Base-by-base conservation (phyloP, 2,113 vertebrate genomes). In the Okapia johnstoni region DNA sequence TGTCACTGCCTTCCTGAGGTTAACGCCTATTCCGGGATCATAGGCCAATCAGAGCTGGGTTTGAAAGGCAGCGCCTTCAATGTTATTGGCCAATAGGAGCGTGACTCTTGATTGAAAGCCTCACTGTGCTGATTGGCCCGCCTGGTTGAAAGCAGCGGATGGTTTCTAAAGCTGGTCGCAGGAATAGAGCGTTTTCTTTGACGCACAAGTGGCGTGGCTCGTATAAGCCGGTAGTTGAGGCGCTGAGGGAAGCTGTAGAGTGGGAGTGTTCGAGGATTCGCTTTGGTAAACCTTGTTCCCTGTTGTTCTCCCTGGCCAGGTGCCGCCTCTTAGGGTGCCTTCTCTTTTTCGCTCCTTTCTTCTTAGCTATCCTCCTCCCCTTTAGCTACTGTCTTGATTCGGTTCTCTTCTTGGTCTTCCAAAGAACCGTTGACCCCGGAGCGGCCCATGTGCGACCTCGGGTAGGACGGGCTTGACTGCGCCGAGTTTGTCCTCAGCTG, bases 231-330 rank as follows among this genome's bases (percentile, higher is more conserved):
- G 76, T 91, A 92, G 88, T 73, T 55, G 88, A 92, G 48, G 23
- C 21, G 16, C 93, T 48, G 70, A 95, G 93, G 84, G 85, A 48
- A 55, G 92, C 93, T 55, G 88, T 96, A 96, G 46, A 46, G 95
- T 93, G 85, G 86, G 76, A 97, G 88, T 96, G 89, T 86, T 87
- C 60, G 16, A 85, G 33, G 93, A 48, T n/a, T 76, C 97, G 90
- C 87, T 52, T 97, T 73, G 98, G 97, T 98, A 97, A 98, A 97
- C 70, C 81, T 94, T 66, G 70, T 97, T 91, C 81, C 58, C 87
- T 86, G 63, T 61, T 97, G 80, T 92, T 58, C 76, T 83, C 36
- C 76, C 50, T 26, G 63, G 54, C 81, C 58, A 4, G 54, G 46
- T 43, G 80, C 88, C 61, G 86, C 66, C 48, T 94, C 90, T 94